Evolutionary conservation across 2,797 vertebrate genomes (phyloP), one percentile per base, ranked within the genome.

Genomic region (Mus spretus): DNA sequence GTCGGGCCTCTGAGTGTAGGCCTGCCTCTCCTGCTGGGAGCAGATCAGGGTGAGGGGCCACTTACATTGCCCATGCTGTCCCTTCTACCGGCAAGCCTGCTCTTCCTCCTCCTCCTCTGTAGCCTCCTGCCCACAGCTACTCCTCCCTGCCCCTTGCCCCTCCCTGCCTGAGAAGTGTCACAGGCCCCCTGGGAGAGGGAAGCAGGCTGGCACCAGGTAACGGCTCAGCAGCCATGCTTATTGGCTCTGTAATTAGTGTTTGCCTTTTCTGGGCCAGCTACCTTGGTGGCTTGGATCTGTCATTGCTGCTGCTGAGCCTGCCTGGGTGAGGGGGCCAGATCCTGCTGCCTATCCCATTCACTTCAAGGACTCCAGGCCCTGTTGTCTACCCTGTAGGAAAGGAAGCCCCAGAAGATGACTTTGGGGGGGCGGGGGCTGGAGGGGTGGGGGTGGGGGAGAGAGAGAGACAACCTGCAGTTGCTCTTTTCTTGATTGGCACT

Each of bases 31-130:
- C 1, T 1, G 17, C 40, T 3, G 89, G 78, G 63, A 17, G 31
- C 1, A 26, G 87, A 59, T 75, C 83, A 89, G 92, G 89, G 6
- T 22, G 11, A 96, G 97, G 92, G 83, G 57, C 74, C 26, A 87
- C 98, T 98, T 98, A 98, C 98, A 0, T 98, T 98, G 91, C 98
- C 98, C 98, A 98, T 98, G 94, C n/a, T 55, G 91, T 92, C 85
- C 82, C 91, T 70, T 94, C 80, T 78, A 90, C 93, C 50, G 37
- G 93, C 89, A 63, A 83, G 78, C 90, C 91, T 0, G 94, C 87
- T 77, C 0, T 67, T 72, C 67, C 67, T 70, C 67, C 65, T 67
- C 0, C 75, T 89, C 75, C 75, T 89, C 26, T 1, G 55, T 87
- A 67, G 96, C 87, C 90, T 96, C 57, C 96, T 83, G 80, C 94